phyloP scores from a whole-genome alignment of 2,113 vertebrate species.

The Nycticorax nycticorax region DNA sequence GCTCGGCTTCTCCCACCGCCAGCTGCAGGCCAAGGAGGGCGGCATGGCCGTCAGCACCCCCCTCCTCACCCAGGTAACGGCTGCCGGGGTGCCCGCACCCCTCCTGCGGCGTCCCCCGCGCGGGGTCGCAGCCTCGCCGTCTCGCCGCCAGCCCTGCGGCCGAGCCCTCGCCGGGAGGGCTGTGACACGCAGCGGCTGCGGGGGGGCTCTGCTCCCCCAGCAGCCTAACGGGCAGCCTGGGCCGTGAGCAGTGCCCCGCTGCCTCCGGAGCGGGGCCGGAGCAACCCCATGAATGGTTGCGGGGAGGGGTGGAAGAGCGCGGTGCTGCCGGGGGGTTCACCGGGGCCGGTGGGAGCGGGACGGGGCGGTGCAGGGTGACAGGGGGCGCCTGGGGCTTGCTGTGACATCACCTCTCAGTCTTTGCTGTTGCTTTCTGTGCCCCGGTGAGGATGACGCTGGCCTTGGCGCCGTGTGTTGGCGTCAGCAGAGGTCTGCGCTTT shows the following conservation, averaged over 20 bases:
- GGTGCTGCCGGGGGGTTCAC: not conserved
- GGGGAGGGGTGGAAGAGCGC: too few species aligned
- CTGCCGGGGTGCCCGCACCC: not conserved
- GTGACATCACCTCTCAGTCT: rapidly evolving
- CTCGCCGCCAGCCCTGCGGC: not conserved
- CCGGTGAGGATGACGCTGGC: rapidly evolving
- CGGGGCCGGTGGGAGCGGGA: too few species aligned
- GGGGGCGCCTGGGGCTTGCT: not conserved
- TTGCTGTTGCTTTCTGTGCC: not conserved
- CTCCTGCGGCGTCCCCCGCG: too few species aligned
- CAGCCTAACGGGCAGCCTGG: not conserved
- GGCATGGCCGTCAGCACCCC: slow-evolving; percentile 76
- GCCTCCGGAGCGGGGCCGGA: not conserved
- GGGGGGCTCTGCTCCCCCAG: not conserved
- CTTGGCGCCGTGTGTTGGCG: not conserved
- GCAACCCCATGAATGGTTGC: too few species aligned
- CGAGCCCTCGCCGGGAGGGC: not conserved
- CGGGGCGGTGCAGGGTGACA: not conserved
- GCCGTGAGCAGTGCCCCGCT: not conserved
- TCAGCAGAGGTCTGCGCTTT: not conserved
- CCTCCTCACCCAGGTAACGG: slow-evolving; percentile 86
- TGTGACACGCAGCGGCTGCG: not conserved
- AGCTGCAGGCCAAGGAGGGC: slow-evolving; percentile 86
- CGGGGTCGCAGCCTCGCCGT: not conserved
- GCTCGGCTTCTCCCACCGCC: slow-evolving; percentile 83